Evolutionary conservation across 2,113 vertebrate species (phyloP).

Genomic region (Neomonachus schauinslandi): DNA sequence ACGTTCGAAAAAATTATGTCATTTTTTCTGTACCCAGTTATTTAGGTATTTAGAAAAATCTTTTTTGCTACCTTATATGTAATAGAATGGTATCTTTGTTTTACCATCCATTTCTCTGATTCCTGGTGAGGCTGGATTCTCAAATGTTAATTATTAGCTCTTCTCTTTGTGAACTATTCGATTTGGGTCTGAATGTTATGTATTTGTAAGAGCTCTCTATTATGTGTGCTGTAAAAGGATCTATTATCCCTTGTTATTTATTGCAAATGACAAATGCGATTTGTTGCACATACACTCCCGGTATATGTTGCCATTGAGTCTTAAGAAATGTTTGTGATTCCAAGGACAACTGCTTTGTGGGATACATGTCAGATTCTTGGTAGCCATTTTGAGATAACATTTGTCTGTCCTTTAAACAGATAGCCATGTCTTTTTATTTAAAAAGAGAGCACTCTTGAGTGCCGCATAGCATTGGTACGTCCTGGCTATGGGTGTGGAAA

Average conservation of each 20-base stretch:
- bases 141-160: conserved; percentile 22
- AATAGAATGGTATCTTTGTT: not conserved
- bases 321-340: conserved; percentile 22
- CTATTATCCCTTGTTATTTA: not conserved
- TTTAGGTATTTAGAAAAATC: not conserved
- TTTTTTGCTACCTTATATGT: conserved; percentile 10
- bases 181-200: conserved; percentile 11
- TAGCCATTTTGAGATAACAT: conserved; percentile 39
- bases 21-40: not conserved
- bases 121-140: not conserved
- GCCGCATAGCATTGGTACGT: not conserved
- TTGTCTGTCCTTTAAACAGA: conserved; percentile 36
- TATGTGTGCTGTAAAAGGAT: not conserved
- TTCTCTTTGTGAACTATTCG: not conserved
- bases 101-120: conserved; percentile 30
- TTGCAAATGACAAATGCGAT: not conserved
- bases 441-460: not conserved
- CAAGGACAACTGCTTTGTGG: not conserved
- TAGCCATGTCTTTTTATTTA: conserved; percentile 13
- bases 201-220: not conserved
- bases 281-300: not conserved
- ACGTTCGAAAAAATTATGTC: not conserved
- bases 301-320: conserved; percentile 1
- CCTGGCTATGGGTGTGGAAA: not conserved
- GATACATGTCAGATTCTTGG: conserved; percentile 10